Evolutionary conservation across 2,797 vertebrate genomes (phyloP), one percentile per base, ranked within the genome.

Genomic region (Miichthys miiuy): DNA sequence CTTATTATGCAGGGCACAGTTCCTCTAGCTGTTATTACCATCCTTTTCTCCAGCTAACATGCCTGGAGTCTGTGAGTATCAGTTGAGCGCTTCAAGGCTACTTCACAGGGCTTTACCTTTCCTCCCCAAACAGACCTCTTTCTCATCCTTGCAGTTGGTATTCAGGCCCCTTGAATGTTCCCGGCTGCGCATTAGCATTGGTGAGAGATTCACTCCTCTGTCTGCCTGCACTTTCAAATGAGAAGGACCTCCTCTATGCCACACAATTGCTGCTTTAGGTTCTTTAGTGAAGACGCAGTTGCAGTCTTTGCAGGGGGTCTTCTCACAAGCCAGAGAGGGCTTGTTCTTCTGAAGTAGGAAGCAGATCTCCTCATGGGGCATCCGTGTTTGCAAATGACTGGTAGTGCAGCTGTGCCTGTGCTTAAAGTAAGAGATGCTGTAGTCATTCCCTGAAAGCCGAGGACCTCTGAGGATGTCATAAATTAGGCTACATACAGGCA

Each of bases 1-100:
- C 89, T 93, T 93, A 89, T 93, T 93, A 94, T 95, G 90, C 93
- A 90, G 90, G 79, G 89, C 89, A 90, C 89, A 81, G 79, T 88
- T 90, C 82, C 80, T 72, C 78, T 61, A 61, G 80, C 87, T 88
- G 89, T 87, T 93, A 92, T 94, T 93, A 91, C 86, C 88, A 84
- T 90, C 87, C 79, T 77, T 88, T 86, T 82, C 85, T 77, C 20
- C 23, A 89, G 88, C 83, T 84, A 86, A 91, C 85, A 87, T 81
- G 82, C 88, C 75, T 74, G 65, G 72, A 89, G 87, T 88, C 80
- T 82, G 80, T 80, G 72, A 91, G 91, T 86, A 85, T 91, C 87
- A 92, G 79, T 84, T 79, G 67, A 86, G 82, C 25, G 63, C 85
- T 87, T 83, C 91, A 65, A 82, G 81, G 82, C 86, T 88, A 85